Conservation (phyloP, 2,797 vertebrate species). For the Rachycentron canadum region DNA sequence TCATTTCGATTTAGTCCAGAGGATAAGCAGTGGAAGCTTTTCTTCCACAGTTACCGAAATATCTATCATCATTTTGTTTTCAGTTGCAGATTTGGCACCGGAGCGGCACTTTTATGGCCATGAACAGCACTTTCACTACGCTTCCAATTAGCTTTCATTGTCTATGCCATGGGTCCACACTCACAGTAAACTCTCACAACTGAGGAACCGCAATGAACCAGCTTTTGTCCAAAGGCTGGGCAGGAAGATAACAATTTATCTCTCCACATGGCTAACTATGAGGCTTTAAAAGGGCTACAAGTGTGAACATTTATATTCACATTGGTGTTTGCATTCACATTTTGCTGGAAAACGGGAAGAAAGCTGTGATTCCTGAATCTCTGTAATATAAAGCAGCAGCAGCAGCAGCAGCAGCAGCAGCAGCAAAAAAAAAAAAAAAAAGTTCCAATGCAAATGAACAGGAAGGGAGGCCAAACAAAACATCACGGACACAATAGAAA, state of each 20-base stretch:
- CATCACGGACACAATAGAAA: neutral
- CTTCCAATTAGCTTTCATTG: slow-evolving; percentile 11
- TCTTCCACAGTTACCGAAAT: neutral
- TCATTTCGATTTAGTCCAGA: neutral
- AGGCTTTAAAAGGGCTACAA: neutral
- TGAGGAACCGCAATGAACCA: neutral
- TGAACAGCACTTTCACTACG: neutral
- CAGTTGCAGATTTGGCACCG: neutral
- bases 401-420: too few relatives aligned
- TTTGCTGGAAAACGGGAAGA: neutral
- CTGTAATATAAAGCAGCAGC: neutral
- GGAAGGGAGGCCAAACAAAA: neutral
- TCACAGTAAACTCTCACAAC: neutral
- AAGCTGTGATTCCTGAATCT: neutral
- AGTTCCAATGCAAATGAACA: neutral
- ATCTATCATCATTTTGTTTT: neutral
- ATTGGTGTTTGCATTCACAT: neutral
- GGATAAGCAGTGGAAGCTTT: neutral
- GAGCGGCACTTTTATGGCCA: neutral
- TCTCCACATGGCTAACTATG: neutral
- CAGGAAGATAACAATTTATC: too few relatives aligned
- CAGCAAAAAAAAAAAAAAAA: neutral
- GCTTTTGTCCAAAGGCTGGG: neutral
- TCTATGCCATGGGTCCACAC: neutral
- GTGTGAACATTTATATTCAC: neutral